Evolutionary conservation across 2,888 invertebrate genomes (phyloP).

Genomic region (Caenorhabditis drosophilae): DNA sequence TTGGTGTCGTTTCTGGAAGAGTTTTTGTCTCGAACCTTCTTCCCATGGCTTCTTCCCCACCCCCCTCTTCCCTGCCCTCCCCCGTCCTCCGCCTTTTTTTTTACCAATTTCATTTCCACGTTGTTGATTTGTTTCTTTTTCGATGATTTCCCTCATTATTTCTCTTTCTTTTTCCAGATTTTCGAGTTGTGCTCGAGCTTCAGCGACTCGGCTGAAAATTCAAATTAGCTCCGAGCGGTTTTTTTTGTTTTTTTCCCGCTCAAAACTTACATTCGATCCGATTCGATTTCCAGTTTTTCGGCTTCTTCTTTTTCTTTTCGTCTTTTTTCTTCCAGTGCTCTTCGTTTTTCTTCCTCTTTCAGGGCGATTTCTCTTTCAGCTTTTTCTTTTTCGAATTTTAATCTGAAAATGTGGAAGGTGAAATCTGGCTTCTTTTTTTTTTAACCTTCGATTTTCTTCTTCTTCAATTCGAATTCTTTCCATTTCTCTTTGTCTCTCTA

Average conservation of each 20-base stretch:
- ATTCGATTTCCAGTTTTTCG: slow-evolving; percentile 9
- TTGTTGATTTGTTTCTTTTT: too few relatives aligned
- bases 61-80: not conserved
- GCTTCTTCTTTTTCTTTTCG: slow-evolving; percentile 18
- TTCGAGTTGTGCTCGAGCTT: slow-evolving; percentile 13
- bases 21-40: not conserved
- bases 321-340: slow-evolving; percentile 18
- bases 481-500: slow-evolving; percentile 23
- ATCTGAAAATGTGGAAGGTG: slow-evolving; percentile 1
- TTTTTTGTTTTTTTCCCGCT: not conserved
- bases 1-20: slow-evolving; percentile 12
- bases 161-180: slow-evolving; percentile 26
- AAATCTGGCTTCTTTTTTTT: too few relatives aligned
- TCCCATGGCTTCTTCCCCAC: not conserved
- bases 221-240: not conserved
- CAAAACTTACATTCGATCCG: slow-evolving; percentile 12
- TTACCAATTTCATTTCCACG: too few relatives aligned
- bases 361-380: slow-evolving; percentile 12
- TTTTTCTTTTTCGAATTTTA: slow-evolving; percentile 15
- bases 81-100: too few relatives aligned
- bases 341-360: slow-evolving; percentile 11
- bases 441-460: slow-evolving; percentile 23
- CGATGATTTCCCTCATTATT: slow-evolving; percentile 24
- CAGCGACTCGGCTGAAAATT: slow-evolving; percentile 10
- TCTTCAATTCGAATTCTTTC: slow-evolving; percentile 15